Conservation (phyloP, 2,113 vertebrate genomes). For the Opisthocomus hoazin region DNA sequence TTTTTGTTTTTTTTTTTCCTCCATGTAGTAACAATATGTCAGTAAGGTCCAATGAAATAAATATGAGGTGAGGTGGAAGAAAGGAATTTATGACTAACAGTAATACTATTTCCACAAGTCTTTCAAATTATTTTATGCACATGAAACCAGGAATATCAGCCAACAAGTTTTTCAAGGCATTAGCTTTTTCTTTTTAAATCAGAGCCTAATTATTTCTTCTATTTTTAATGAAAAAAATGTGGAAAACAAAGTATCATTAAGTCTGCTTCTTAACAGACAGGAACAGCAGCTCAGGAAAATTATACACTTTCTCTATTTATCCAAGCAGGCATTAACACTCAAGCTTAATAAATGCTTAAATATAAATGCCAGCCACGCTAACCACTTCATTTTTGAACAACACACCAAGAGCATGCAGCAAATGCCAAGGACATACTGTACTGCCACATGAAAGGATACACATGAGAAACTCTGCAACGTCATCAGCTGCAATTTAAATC, state of each 20-base stretch:
- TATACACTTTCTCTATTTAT: constrained; percentile 5
- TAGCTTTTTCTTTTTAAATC: not conserved
- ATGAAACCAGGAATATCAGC: not conserved
- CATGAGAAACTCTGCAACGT: not conserved
- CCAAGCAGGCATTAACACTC: constrained; percentile 32
- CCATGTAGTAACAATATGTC: not conserved
- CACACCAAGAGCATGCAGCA: constrained; percentile 23
- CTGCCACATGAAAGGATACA: constrained; percentile 40
- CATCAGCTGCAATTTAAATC: constrained; percentile 10
- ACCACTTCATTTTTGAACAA: constrained; percentile 60
- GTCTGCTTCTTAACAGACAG: not conserved
- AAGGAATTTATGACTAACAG: not conserved
- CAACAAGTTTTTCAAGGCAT: not conserved
- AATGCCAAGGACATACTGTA: constrained; percentile 66
- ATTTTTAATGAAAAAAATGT: not conserved
- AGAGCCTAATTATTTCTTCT: not conserved
- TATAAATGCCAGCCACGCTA: constrained; percentile 37
- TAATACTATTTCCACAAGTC: not conserved
- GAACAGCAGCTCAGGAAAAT: not conserved
- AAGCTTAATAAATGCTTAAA: constrained; percentile 14
- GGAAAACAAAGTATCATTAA: not conserved
- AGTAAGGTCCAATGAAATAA: not conserved
- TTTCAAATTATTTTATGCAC: not conserved
- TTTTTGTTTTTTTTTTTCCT: not conserved
- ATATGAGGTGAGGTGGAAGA: not conserved